Evolutionary conservation across 2,113 vertebrate species (phyloP), one percentile per base, ranked within the genome.

Genomic region (Pica pica): DNA sequence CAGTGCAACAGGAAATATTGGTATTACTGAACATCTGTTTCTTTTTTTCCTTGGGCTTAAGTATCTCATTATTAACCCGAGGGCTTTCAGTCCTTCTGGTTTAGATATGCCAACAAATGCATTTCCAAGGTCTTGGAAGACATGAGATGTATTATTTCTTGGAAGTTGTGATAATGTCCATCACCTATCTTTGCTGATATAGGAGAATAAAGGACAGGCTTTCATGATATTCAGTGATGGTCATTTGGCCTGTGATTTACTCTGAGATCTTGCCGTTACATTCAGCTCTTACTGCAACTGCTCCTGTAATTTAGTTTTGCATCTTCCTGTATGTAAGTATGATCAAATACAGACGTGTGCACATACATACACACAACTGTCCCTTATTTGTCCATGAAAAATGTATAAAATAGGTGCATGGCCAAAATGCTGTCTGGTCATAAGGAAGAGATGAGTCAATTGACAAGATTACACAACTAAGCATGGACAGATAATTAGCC

Each of bases 311-410:
- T 81, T 44, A 52, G 28, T 31, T 75, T 68, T 80, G 16, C 13
- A 13, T 33, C 24, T 67, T 46, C 2, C 1, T 20, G 3, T 15
- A 4, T 6, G 1, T 30, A 19, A 16, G 16, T 49, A 4, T 60
- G 18, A 22, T 60, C 16, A 8, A 21, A 27, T 3, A 23, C 7
- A 42, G 21, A 20, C 1, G 7, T 53, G 39, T 50, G 30, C 22
- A 33, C 8, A 24, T 18, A 47, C 65, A 83, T 24, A 33, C 7
- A 12, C 11, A 39, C 16, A 74, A 13, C 2, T 2, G 2, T 16
- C 13, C 15, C 23, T 26, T 50, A 24, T 24, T 7, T 28, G 22
- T 49, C 49, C 21, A 44, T 68, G 13, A 59, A 73, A 19, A 46
- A 26, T 5, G 2, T 53, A 28, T 46, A 8, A n/a, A 63, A 87